Conservation (phyloP, 2,888 invertebrate species). For the Hydraecia micacea region DNA sequence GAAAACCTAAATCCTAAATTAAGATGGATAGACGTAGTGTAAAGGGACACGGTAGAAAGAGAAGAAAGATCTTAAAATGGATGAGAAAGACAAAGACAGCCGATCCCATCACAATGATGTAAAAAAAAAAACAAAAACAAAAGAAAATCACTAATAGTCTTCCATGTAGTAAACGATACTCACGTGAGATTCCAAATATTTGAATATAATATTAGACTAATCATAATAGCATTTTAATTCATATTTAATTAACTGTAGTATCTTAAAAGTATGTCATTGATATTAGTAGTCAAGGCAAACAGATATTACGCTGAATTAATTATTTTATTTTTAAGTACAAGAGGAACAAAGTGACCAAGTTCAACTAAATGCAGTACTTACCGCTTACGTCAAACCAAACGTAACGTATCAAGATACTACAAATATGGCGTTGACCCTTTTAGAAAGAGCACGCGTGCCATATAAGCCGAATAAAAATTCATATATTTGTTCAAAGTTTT, state of each 20-base stretch:
- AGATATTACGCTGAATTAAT: constrained; percentile 31
- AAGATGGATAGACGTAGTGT: constrained; percentile 19
- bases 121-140: background rate
- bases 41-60: constrained; percentile 5
- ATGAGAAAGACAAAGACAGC: constrained; percentile 4
- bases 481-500: background rate
- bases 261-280: constrained; percentile 50
- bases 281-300: constrained; percentile 55
- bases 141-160: background rate
- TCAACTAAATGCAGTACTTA: background rate
- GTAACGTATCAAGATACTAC: too few relatives aligned
- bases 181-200: constrained; percentile 26
- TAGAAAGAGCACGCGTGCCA: background rate
- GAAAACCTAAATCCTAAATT: constrained; percentile 9
- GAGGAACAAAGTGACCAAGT: background rate
- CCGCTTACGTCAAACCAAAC: background rate
- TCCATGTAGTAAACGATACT: background rate
- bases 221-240: constrained; percentile 40
- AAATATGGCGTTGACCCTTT: background rate
- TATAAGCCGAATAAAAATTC: background rate
- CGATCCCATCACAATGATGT: background rate
- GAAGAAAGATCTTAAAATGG: background rate
- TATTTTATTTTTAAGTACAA: constrained; percentile 5
- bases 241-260: constrained; percentile 27
- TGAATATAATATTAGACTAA: constrained; percentile 1